Evolutionary conservation across 1,140 invertebrate species (phyloP), one percentile per base, ranked within the genome.

Genomic region (Drosophila nigrodunni): DNA sequence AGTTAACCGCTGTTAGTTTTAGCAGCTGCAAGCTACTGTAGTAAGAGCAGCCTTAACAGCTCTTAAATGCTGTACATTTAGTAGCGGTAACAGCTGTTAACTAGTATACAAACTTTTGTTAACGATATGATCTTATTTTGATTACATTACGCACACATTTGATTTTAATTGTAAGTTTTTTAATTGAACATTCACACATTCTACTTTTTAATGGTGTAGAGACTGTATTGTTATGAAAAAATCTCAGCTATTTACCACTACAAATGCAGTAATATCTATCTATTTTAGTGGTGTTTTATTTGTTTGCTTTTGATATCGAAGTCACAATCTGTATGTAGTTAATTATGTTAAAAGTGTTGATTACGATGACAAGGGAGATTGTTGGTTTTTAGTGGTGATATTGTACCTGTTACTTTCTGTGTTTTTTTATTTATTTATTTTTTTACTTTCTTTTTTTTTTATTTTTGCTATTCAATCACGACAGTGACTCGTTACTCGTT

Each of bases 401-500:
- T 52, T 54, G 41, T 39, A 39, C 30, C 52, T 49, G 54, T 25
- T 35, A 67, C 30, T 9, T 47, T 5, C 18, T 2, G 25, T 30
- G 25, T 30, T 30, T 6, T 3, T 3, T 25, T 25, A 3, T 3
- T 4, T 4, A 3, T 25, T 25, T 25, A 3, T 25, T 25, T 25
- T 30, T 30, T 30, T 30, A 30, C 3, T 30, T 55, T 52, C 8
- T 47, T 30, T 18, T 50, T 52, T 30, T 13, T 18, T 13, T 18
- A 5, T 13, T 41, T 41, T 41, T 47, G 60, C 18, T 49, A 58
- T 67, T 58, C 10, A n/a, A 47, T 66, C 50, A 57, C 50, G 41
- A 7, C 7, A 41, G 9, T 11, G 30, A 13, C 52, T 5, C n/a
- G 65, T 35, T 21, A 69, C 57, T 13, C 55, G 57, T 59, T 60